Evolutionary conservation across 1,140 invertebrate species (phyloP), one percentile per base, ranked within the genome.

Genomic region (Vanessa tameamea): DNA sequence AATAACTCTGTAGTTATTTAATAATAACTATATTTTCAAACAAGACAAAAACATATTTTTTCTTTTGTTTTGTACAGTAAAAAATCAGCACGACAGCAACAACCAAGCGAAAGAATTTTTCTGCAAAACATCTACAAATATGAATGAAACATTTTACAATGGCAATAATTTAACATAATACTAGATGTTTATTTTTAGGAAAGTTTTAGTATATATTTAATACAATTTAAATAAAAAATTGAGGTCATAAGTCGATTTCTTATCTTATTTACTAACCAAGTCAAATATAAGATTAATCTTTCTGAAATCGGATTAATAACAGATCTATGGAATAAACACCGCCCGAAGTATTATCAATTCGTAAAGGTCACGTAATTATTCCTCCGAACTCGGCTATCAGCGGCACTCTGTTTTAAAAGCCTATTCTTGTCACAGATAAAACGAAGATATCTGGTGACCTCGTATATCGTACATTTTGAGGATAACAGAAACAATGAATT

Each of bases 401-500:
- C 73, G 80, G 76, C 82, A 78, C 83, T 84, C 77, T 70, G 78
- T 79, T 88, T 87, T 92, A 92, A 92, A 92, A 92, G 90, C 89
- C 87, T 87, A 91, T 91, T 87, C 88, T 86, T 91, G 90, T 92
- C 79, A 78, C 69, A 83, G 90, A 92, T 92, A 92, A 92, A 82
- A 76, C 80, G 70, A 80, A 88, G 89, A 91, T 91, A 88, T 90
- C 87, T 81, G 72, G 78, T 91, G 91, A 92, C 88, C 89, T 87
- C 87, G 76, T 82, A 82, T 86, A 87, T 89, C 85, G 87, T 80
- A 83, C 79, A 79, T 82, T 88, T 80, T 75, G 81, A 89, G 90
- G 90, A 92, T 92, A 92, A 92, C 80, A 87, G 80, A 88, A 87
- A 92, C 91, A 91, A 92, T 92, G 89, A 92, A 91, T 91, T 92